phyloP scores from a whole-genome alignment of 2,113 vertebrate species.

The Crotalus horridus region DNA sequence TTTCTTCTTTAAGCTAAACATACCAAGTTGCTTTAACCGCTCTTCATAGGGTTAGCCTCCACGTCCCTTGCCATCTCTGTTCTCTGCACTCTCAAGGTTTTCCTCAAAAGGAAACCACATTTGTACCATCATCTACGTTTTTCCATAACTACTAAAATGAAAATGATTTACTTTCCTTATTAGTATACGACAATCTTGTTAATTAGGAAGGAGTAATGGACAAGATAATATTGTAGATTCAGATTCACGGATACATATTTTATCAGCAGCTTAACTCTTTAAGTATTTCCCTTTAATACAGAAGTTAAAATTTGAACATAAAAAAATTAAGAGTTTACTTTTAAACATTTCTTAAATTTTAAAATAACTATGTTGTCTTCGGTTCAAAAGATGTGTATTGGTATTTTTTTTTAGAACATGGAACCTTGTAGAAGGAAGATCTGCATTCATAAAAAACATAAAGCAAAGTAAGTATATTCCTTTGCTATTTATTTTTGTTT shows the following conservation, averaged over 20 bases:
- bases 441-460: slow-evolving; percentile 95
- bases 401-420: slow-evolving; percentile 83
- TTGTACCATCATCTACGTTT: neutral
- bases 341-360: neutral
- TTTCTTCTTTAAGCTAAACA: neutral
- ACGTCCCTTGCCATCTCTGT: neutral
- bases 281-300: slow-evolving; percentile 11
- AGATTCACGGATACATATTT: neutral
- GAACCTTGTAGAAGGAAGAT: slow-evolving; percentile 92
- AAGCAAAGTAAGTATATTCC: slow-evolving; percentile 85
- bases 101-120: neutral
- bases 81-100: neutral
- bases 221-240: neutral
- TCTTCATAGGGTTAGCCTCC: neutral
- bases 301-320: neutral
- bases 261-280: neutral
- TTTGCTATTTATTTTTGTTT: neutral
- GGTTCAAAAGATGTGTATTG: slow-evolving; percentile 9
- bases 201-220: neutral
- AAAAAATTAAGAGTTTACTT: neutral
- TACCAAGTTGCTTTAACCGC: neutral
- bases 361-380: neutral
- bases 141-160: neutral
- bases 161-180: neutral
- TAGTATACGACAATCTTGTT: neutral